phyloP scores from a whole-genome alignment of 2,797 vertebrate genomes.

The Apogon hyalosoma region DNA sequence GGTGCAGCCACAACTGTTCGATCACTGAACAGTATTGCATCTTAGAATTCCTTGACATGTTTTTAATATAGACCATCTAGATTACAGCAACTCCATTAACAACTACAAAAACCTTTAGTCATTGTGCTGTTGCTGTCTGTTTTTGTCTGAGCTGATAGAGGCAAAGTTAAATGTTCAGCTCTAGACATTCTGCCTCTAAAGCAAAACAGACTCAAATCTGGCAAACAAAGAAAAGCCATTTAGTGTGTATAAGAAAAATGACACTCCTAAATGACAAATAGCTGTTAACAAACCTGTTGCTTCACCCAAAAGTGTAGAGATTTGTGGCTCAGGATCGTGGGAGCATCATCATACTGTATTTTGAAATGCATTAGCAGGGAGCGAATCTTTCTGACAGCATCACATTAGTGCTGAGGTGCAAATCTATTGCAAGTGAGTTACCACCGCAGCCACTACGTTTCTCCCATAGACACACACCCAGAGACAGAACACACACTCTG shows the following conservation, averaged over 20 bases:
- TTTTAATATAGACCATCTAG: not conserved
- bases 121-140: not conserved
- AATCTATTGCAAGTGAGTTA: conserved; percentile 35
- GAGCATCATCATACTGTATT: conserved; percentile 18
- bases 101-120: not conserved
- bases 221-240: not conserved
- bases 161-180: not conserved
- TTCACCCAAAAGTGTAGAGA: conserved; percentile 63
- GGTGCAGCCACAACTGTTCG: conserved; percentile 3
- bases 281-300: conserved; percentile 2
- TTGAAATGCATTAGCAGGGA: conserved; percentile 17
- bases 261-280: conserved; percentile 13
- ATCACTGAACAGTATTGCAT: conserved; percentile 2
- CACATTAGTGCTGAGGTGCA: conserved; percentile 43
- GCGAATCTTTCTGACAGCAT: conserved; percentile 31
- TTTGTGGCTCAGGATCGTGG: conserved; percentile 78
- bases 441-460: conserved; percentile 13
- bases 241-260: not conserved
- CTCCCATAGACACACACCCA: conserved; percentile 25
- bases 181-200: not conserved
- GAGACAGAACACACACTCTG: conserved; percentile 16
- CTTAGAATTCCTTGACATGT: conserved; percentile 1
- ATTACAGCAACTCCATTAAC: not conserved
- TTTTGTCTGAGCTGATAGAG: not conserved
- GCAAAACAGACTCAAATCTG: not conserved